Base-by-base conservation (phyloP, 2,113 vertebrate species). In the Cephalopterus ornatus region DNA sequence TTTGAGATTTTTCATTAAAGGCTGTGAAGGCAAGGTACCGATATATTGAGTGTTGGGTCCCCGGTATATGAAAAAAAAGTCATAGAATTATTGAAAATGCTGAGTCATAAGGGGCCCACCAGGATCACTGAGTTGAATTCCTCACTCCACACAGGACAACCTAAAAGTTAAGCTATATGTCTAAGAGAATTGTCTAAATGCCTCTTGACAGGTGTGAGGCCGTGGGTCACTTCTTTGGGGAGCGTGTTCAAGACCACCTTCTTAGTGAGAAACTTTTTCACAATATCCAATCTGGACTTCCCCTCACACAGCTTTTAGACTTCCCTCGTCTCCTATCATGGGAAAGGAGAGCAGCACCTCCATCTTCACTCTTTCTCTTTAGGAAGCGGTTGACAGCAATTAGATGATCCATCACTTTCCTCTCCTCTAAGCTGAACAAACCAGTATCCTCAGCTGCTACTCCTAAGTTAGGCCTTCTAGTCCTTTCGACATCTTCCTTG, bases 281-380 rank as follows among this genome's bases (percentile, higher is more conserved):
- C 50, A 22, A 8, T 37, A 74, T 20, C 26, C 15, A 44, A 2
- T 42, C 33, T 27, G 10, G 27, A 44, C 14, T 49, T 53, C 9
- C 6, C 4, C 22, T 58, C 32, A 80, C 21, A 72, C 7, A 75
- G 16, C 15, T 56, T 42, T 53, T 71, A 79, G 13, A 12, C 11
- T 58, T 28, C 0, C 1, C 8, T 79, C 1, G 3, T 17, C 19
- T 47, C 6, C 7, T 83, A 3, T n/a, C 21, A 49, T 4, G 0
- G 3, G 39, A 59, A 26, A 77, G 16, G 12, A 58, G 11, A 62
- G 58, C 49, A 65, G 3, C 3, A 55, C 3, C 7, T 56, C 33
- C 15, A 6, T 63, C 35, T 79, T 24, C 0, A 0, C 12, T 52
- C 5, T 1, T 5, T 2, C 0, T 37, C 27, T 24, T 28, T 27